Percentiles rank a stretch among this genome's conserved stretches.
phyloP scores from a whole-genome alignment of 1,140 invertebrate genomes.

The Trichonephila inaurata region DNA sequence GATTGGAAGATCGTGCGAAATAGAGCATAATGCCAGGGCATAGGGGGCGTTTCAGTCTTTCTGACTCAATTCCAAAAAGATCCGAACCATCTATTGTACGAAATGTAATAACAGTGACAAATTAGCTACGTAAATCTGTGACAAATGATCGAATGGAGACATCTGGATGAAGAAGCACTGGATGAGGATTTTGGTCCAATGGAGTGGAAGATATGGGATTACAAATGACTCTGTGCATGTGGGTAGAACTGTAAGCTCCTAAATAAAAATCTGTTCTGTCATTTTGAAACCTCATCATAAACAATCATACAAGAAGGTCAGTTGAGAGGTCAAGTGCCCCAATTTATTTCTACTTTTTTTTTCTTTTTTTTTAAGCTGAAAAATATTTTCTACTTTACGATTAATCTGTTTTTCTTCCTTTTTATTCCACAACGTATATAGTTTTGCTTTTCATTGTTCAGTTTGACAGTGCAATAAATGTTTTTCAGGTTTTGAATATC shows the following conservation, averaged over 20 bases:
- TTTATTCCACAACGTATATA: background rate
- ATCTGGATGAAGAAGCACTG: background rate
- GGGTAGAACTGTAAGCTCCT: background rate
- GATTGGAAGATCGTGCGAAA: slow-evolving; percentile 41
- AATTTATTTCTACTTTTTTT: background rate
- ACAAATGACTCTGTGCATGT: background rate
- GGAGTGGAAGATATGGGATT: background rate
- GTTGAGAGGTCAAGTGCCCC: background rate
- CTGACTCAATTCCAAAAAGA: slow-evolving; percentile 70
- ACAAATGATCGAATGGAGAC: slow-evolving; percentile 30
- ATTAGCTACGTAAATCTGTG: slow-evolving; percentile 49
- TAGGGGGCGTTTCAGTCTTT: slow-evolving; percentile 14
- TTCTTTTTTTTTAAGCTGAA: background rate
- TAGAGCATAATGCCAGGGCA: slow-evolving; percentile 32
- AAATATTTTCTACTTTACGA: background rate
- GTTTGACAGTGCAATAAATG: background rate
- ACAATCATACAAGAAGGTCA: slow-evolving; percentile 2
- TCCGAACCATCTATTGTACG: slow-evolving; percentile 15
- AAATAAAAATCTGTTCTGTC: background rate
- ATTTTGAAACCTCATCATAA: slow-evolving; percentile 27
- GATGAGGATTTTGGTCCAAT: background rate
- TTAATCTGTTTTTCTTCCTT: background rate
- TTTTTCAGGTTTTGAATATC: background rate
- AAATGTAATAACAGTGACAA: slow-evolving; percentile 56
- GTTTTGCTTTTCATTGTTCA: background rate